Evolutionary conservation across 2,113 vertebrate genomes (phyloP), one percentile per base, ranked within the genome.

Genomic region (Leptodactylus fuscus): DNA sequence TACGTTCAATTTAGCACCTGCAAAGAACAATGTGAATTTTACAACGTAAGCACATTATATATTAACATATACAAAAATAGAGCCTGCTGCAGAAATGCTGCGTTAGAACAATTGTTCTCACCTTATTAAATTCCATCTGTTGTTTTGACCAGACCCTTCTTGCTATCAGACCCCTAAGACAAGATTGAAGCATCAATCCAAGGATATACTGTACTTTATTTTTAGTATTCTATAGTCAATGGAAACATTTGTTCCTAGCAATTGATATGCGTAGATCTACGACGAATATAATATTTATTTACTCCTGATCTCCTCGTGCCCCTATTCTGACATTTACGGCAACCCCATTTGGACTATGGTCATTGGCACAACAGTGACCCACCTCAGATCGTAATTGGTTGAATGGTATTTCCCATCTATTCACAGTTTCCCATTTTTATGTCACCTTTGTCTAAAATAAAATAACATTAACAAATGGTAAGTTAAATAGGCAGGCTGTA

Each of bases 1-100:
- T 79, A 41, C 36, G 6, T 41, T 34, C 49, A 41, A 2, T 79
- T 60, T 16, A 60, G 44, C 53, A 58, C 18, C 51, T 58, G 53
- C 48, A 79, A 24, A 60, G 27, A 38, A 49, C 24, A 78, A 55
- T 22, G 49, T 22, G 9, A 58, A 58, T 79, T 60, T 60, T 79
- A 24, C 20, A 38, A 9, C 2, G 76, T 79, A 79, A 60, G 51
- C 76, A 79, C 76, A 79, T 79, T 79, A 38, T 79, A 79, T 58
- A 58, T 58, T 41, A 79, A 79, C 76, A 79, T 32, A 58, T 34
- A 34, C 46, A 38, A 29, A 51, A 60, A 79, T 60, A 79, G 15
- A 79, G 20, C 22, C 53, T 58, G 6, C 13, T 38, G 24, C 12
- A 58, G 22, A 79, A 79, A 60, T 79, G 76, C 76, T 58, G 51